Evolutionary conservation across 2,888 invertebrate species (phyloP).

Genomic region (Drosophila birchii): DNA sequence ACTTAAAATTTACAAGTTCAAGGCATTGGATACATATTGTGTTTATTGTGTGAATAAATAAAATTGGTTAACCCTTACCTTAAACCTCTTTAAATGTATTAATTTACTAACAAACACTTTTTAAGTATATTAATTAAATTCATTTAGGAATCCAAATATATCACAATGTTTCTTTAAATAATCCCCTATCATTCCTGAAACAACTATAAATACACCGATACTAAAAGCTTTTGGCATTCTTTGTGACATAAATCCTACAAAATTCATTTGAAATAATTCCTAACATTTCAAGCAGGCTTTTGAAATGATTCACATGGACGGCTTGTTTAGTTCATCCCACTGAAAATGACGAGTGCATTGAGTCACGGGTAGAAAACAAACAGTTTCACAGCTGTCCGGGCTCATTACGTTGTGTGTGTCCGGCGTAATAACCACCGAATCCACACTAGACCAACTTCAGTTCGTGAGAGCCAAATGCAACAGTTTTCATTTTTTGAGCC

Average conservation of each 20-base stretch:
- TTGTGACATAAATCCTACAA: not conserved
- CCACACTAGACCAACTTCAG: slow-evolving; percentile 35
- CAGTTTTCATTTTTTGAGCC: not conserved
- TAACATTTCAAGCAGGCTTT: not conserved
- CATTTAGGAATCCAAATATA: not conserved
- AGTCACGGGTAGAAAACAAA: slow-evolving; percentile 29
- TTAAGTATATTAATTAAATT: not conserved
- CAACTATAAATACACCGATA: not conserved
- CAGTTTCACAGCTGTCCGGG: slow-evolving; percentile 37
- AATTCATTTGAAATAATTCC: slow-evolving; percentile 8
- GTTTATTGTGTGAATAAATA: not conserved
- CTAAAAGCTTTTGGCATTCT: not conserved
- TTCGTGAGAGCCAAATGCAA: slow-evolving; percentile 48
- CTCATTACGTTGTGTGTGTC: slow-evolving; percentile 32
- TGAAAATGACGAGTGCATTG: slow-evolving; percentile 24
- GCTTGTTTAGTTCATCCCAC: slow-evolving; percentile 8
- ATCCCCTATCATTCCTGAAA: not conserved
- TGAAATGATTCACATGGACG: slow-evolving; percentile 26
- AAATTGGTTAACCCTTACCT: not conserved
- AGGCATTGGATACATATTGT: not conserved
- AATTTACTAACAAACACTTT: too few relatives aligned
- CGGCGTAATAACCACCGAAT: slow-evolving; percentile 16
- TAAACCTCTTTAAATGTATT: not conserved
- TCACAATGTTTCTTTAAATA: not conserved
- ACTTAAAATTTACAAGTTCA: slow-evolving; percentile 3